Evolutionary conservation across 2,797 vertebrate species (phyloP).

Genomic region (Sebastes nivosus): DNA sequence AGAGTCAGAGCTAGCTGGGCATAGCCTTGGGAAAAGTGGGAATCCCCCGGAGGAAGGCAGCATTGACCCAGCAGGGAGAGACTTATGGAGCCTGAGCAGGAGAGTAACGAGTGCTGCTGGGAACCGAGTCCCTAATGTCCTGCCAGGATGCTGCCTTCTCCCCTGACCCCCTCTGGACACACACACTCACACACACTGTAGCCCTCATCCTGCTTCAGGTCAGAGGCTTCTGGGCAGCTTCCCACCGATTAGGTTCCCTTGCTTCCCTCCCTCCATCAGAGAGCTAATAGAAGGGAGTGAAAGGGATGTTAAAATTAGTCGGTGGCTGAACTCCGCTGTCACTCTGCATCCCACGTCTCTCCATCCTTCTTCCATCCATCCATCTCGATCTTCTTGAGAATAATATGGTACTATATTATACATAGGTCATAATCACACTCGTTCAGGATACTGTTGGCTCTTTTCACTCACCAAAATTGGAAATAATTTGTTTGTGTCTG

Average conservation of each 20-base stretch:
- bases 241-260: conserved; percentile 90
- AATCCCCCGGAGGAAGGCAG: conserved; percentile 75
- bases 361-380: conserved; percentile 43
- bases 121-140: conserved; percentile 90
- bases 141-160: conserved; percentile 90
- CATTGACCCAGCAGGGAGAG: conserved; percentile 67
- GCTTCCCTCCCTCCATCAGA: conserved; percentile 40
- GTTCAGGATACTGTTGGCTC: neutral
- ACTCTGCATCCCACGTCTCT: conserved; percentile 42
- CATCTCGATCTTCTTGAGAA: conserved; percentile 77
- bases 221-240: conserved; percentile 93
- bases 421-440: conserved; percentile 79
- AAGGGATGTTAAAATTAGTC: conserved; percentile 90
- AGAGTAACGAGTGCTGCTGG: conserved; percentile 82
- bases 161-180: conserved; percentile 78
- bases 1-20: conserved; percentile 69
- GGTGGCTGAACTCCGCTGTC: conserved; percentile 86
- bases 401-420: conserved; percentile 57
- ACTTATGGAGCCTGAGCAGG: conserved; percentile 57
- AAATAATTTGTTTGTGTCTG: neutral
- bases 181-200: conserved; percentile 52
- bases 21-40: conserved; percentile 80
- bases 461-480: neutral
- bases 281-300: conserved; percentile 27
- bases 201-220: conserved; percentile 93